A percentile compares a stretch with the other conserved stretches of the same genome.
phyloP scores from a whole-genome alignment of 2,113 vertebrate species.

The Glareola pratincola region DNA sequence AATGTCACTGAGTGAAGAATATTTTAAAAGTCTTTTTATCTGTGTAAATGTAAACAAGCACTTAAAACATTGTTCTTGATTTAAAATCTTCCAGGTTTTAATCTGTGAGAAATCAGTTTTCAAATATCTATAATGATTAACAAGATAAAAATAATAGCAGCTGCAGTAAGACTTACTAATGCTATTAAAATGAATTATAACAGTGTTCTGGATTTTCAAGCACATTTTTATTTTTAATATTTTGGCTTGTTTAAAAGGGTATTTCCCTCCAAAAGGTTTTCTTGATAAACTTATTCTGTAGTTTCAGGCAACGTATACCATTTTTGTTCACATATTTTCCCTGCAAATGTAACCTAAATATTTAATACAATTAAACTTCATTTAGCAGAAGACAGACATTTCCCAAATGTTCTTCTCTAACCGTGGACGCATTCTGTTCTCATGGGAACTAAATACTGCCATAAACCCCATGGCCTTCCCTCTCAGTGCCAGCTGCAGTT shows the following conservation, averaged over 20 bases:
- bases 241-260: not conserved
- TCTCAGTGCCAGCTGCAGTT: not conserved
- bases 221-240: not conserved
- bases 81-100: not conserved
- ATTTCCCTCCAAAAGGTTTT: not conserved
- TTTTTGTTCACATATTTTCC: not conserved
- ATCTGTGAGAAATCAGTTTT: not conserved
- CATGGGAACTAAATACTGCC: not conserved
- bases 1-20: not conserved
- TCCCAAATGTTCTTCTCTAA: not conserved
- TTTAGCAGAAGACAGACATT: not conserved
- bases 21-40: not conserved
- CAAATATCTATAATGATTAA: not conserved
- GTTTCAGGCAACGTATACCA: not conserved
- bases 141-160: not conserved
- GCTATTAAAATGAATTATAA: not conserved
- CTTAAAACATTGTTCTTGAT: not conserved
- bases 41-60: not conserved
- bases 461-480: not conserved
- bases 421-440: not conserved
- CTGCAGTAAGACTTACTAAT: not conserved
- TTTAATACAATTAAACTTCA: not conserved
- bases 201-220: not conserved
- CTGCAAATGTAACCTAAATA: not conserved
- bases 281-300: not conserved